Evolutionary conservation across 2,888 invertebrate genomes (phyloP).

Genomic region (Drosophila koepferae): DNA sequence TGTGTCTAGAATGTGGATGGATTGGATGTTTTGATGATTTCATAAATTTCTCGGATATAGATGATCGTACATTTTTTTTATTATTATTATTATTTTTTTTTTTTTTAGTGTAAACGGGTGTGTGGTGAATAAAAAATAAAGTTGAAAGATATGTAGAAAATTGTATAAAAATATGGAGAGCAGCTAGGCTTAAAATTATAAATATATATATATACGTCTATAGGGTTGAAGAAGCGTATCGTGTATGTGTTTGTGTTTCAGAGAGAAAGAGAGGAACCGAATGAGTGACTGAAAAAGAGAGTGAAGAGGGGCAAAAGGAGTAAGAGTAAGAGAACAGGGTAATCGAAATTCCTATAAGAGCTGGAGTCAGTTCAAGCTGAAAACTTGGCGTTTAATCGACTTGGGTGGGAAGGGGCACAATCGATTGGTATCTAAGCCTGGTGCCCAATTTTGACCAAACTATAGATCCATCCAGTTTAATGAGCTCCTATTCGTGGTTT

Average conservation of each 20-base stretch:
- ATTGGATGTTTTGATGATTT: slow-evolving; percentile 66
- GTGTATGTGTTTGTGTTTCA: slow-evolving; percentile 1
- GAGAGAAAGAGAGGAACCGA: background rate
- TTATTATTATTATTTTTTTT: slow-evolving; percentile 8
- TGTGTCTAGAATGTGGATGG: slow-evolving; percentile 75
- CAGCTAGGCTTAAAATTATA: slow-evolving; percentile 27
- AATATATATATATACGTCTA: slow-evolving; percentile 1
- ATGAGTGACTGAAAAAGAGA: background rate
- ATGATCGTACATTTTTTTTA: slow-evolving; percentile 14
- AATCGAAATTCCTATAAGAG: slow-evolving; percentile 5
- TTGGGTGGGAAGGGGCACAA: background rate
- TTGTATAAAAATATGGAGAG: slow-evolving; percentile 40
- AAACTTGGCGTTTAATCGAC: background rate
- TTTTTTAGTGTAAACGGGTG: slow-evolving; percentile 15
- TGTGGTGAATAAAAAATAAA: slow-evolving; percentile 59
- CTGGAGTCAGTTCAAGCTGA: slow-evolving; percentile 8
- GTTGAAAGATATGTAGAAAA: slow-evolving; percentile 59
- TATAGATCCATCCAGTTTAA: slow-evolving; percentile 3
- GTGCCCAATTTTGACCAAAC: slow-evolving; percentile 8
- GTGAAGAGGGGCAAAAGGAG: background rate
- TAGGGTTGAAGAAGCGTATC: background rate
- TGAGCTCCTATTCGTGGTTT: background rate
- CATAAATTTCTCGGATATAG: slow-evolving; percentile 30
- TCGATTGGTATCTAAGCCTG: background rate
- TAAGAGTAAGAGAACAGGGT: slow-evolving; percentile 2